phyloP scores from a whole-genome alignment of 2,797 vertebrate species.

The Periophthalmus magnuspinnatus region DNA sequence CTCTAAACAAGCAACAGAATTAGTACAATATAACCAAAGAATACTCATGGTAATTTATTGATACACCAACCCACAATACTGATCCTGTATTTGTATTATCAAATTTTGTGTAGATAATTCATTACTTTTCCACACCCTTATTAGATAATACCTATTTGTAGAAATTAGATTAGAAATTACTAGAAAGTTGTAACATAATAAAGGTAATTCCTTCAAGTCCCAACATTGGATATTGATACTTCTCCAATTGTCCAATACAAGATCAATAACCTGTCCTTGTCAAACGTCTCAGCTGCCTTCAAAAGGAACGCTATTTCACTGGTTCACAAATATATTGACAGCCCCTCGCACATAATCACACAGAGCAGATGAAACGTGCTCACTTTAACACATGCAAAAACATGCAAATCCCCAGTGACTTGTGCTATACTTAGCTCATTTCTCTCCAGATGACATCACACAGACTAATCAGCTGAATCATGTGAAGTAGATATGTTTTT shows the following conservation, averaged over 20 bases:
- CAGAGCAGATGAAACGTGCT: neutral
- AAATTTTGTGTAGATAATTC: too few relatives aligned
- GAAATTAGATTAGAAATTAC: neutral
- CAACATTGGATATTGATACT: neutral
- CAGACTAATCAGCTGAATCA: slow-evolving; percentile 12
- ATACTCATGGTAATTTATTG: too few relatives aligned
- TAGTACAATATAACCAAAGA: too few relatives aligned
- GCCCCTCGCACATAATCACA: neutral
- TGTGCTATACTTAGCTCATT: slow-evolving; percentile 1
- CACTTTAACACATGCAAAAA: slow-evolving; percentile 41
- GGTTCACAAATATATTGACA: neutral
- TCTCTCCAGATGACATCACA: slow-evolving; percentile 12
- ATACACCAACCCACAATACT: too few relatives aligned
- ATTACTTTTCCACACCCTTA: too few relatives aligned
- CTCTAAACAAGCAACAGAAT: too few relatives aligned
- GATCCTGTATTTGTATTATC: too few relatives aligned
- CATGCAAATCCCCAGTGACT: slow-evolving; percentile 44
- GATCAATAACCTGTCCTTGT: neutral
- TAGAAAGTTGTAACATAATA: neutral
- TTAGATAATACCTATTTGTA: too few relatives aligned
- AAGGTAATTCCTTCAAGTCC: neutral
- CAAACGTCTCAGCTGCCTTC: slow-evolving; percentile 20
- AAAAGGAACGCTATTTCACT: slow-evolving; percentile 4
- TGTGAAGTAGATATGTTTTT: neutral
- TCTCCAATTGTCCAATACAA: neutral